Base-by-base conservation (phyloP, 2,888 invertebrate species). In the Eugnorisma glareosa region DNA sequence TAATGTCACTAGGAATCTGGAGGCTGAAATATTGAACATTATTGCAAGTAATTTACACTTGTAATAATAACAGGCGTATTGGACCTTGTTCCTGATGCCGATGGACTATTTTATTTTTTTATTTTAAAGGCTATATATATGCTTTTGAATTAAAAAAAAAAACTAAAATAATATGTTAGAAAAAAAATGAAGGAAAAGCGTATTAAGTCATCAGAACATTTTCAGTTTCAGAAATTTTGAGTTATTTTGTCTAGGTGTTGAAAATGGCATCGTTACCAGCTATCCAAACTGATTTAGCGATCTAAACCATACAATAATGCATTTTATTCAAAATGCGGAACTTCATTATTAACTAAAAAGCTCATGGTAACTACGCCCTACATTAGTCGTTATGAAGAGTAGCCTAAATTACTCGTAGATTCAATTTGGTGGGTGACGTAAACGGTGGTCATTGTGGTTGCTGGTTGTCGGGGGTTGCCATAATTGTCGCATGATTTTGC, bases 381-480 rank as follows among this genome's bases (percentile, higher is more conserved):
- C 70, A 73, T 69, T 75, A 83, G 66, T 81, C 75, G 61, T 54
- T 73, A 73, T 77, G 72, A 81, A 86, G 80, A 85, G 84, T 81
- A 77, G 69, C 74, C 73, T 51, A 72, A 84, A 83, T 81, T 84
- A 83, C 75, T 83, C 77, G 82, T 63, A 75, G 84, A 87, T 88
- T 85, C 79, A 88, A 89, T 90, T 86, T 85, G 71, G 75, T 71
- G 75, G 73, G 83, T 85, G 90, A 88, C 86, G 85, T 85, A 84
- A 88, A 77, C 70, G 77, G 77, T 80, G 70, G 35, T 77, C 18
- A 70, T 71, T 82, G 77, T 84, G 73, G 68, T 84, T 59, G 13
- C n/a, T 37, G 51, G 48, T 24, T 63, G 48, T 67, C 69, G 24
- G 6, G 45, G 28, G 68, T 35, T 76, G 21, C 81, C 40, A 40